Evolutionary conservation across 2,888 invertebrate species (phyloP), one percentile per base, ranked within the genome.

Genomic region (Antitype chi): DNA sequence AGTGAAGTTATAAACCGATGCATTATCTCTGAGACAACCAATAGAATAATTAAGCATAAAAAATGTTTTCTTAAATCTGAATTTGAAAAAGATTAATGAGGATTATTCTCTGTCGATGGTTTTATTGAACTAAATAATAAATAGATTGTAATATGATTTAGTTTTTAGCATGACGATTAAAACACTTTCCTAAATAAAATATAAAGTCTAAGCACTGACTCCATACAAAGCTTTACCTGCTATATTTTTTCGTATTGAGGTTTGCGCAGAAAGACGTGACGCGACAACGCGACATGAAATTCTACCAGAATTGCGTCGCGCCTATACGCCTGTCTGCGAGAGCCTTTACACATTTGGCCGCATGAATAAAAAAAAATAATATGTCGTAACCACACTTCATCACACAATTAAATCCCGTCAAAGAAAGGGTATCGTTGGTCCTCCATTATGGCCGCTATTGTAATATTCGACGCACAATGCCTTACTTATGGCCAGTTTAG

Each of bases 361-460:
- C 73, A 82, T 79, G 83, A 84, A 86, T 87, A 86, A 90, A 87
- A 90, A 92, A 90, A 92, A 11, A 91, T 92, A 93, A 94, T 92
- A 91, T 94, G 93, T 94, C 94, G 95, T 95, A 95, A 96, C 96
- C 96, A 93, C 95, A 96, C 94, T 95, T 96, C 96, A 96, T 96
- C 96, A 95, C 94, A 96, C 96, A 95, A 96, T 96, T 96, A 96
- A 96, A 96, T 92, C 92, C 94, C 91, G 89, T 90, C 93, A 94
- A 95, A 95, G 96, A 96, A 96, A 96, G 94, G 94, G 95, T 96
- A 96, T 96, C 96, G 95, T 94, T 95, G 95, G 93, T 92, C 92
- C 92, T 87, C 94, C 95, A 96, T 96, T 95, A 96, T 95, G 93
- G 90, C 75, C 86, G 91, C 96, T 95, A 96, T 96, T 96, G 96